A percentile compares a stretch with the other conserved stretches of the same genome.
phyloP scores from a whole-genome alignment of 2,888 invertebrate genomes.

The Latrodectus elegans region DNA sequence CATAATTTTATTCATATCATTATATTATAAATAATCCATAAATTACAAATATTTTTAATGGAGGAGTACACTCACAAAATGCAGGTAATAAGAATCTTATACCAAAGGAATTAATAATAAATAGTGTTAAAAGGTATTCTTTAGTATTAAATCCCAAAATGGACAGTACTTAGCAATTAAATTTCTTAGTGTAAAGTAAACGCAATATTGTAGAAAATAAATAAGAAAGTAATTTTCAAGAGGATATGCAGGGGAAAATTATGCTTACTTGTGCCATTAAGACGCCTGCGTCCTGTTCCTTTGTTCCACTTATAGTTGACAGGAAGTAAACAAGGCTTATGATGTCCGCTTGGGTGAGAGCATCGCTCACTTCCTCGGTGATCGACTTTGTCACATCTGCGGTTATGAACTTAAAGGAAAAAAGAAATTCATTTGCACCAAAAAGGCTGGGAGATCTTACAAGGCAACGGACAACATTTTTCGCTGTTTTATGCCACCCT shows the following conservation, averaged over 20 bases:
- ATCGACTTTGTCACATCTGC: conserved; percentile 3
- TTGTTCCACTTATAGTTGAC: conserved; percentile 4
- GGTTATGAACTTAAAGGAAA: neutral
- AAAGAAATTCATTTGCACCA: neutral
- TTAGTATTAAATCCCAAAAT: too few relatives aligned
- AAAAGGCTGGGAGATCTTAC: neutral
- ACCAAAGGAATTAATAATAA: too few relatives aligned
- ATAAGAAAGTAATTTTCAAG: too few relatives aligned
- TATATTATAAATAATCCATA: too few relatives aligned
- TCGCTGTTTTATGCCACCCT: conserved; percentile 11
- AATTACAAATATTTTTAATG: too few relatives aligned
- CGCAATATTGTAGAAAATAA: too few relatives aligned
- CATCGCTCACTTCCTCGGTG: neutral
- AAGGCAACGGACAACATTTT: neutral
- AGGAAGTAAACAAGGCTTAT: conserved; percentile 8
- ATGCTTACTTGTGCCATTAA: conserved; percentile 10
- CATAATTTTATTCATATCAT: too few relatives aligned
- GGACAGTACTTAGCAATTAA: too few relatives aligned
- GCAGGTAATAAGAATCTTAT: too few relatives aligned
- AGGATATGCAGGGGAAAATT: neutral
- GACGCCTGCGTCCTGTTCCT: neutral
- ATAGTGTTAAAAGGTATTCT: too few relatives aligned
- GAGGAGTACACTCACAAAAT: too few relatives aligned
- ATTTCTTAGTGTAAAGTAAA: too few relatives aligned
- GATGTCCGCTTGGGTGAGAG: neutral